A percentile compares a stretch with the other conserved stretches of the same genome.
These are phyloP conservation scores for Myoxocephalus aenaeus DNA, from an alignment of 2,797 vertebrate species.

Conservation along the genomic window DNA sequence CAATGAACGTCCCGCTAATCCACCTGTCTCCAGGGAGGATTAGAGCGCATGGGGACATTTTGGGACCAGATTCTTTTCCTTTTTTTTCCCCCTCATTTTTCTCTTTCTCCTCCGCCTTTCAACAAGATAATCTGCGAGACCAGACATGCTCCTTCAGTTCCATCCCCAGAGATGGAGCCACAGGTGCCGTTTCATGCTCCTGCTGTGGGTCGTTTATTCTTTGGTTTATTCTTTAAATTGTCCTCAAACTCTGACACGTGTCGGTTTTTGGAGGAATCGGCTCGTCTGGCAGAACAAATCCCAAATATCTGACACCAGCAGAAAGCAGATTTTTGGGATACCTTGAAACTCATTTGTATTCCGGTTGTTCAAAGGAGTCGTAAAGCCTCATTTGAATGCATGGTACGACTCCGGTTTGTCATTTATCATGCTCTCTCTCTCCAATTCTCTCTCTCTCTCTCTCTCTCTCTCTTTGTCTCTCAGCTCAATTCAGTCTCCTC, in stretches of 20 bases:
- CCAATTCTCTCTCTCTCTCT: too few species aligned
- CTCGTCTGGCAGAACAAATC: neutral
- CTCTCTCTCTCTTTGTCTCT: neutral
- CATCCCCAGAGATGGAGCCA: constrained; percentile 23
- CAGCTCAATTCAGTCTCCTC: neutral
- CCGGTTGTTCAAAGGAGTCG: neutral
- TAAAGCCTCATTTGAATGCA: constrained; percentile 6
- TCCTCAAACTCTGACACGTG: too few species aligned
- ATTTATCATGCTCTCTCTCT: constrained; percentile 1
- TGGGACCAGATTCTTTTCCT: constrained; percentile 16
- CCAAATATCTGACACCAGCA: neutral
- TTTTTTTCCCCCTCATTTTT: neutral
- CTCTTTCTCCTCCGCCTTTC: neutral
- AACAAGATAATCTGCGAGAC: constrained; percentile 35
- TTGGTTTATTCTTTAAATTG: too few species aligned
- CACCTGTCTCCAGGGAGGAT: constrained; percentile 70
- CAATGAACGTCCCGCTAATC: constrained; percentile 60
- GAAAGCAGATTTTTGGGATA: neutral
- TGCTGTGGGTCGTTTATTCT: too few species aligned
- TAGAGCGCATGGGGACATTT: constrained; percentile 63
- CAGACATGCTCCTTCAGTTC: constrained; percentile 7
- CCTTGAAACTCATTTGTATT: neutral
- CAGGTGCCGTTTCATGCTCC: constrained; percentile 37
- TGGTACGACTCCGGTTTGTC: neutral
- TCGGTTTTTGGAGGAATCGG: neutral